Conservation (phyloP, 2,113 vertebrate species). For the Todiramphus saurophagus region DNA sequence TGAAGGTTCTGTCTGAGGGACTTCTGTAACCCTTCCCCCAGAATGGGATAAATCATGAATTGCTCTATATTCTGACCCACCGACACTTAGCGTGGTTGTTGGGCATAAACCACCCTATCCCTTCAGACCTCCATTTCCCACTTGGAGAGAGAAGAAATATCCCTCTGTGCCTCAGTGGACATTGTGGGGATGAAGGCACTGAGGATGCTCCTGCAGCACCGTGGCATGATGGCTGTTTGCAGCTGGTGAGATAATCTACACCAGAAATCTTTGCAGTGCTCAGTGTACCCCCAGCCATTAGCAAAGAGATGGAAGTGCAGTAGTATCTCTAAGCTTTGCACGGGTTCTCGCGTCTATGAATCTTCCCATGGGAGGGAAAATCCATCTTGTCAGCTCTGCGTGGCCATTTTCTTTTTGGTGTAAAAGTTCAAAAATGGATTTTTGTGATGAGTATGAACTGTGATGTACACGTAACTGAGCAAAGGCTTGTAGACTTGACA, state of each 20-base stretch:
- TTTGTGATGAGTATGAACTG: not conserved
- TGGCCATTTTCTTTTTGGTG: not conserved
- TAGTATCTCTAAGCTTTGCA: not conserved
- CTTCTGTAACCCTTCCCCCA: not conserved
- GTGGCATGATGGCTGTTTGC: not conserved
- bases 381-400: not conserved
- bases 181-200: not conserved
- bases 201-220: not conserved
- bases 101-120: not conserved
- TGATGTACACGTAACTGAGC: not conserved
- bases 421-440: not conserved
- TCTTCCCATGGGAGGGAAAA: not conserved
- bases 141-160: not conserved
- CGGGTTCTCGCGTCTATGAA: not conserved
- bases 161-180: not conserved
- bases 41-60: rapidly evolving
- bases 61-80: not conserved
- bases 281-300: not conserved
- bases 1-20: not conserved
- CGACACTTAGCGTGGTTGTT: not conserved
- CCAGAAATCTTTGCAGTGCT: not conserved
- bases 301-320: not conserved
- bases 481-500: not conserved
- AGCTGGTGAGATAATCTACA: not conserved
- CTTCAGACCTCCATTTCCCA: not conserved